Conservation (phyloP, 2,113 vertebrate genomes). For the Gasterosteus aculeatus region DNA sequence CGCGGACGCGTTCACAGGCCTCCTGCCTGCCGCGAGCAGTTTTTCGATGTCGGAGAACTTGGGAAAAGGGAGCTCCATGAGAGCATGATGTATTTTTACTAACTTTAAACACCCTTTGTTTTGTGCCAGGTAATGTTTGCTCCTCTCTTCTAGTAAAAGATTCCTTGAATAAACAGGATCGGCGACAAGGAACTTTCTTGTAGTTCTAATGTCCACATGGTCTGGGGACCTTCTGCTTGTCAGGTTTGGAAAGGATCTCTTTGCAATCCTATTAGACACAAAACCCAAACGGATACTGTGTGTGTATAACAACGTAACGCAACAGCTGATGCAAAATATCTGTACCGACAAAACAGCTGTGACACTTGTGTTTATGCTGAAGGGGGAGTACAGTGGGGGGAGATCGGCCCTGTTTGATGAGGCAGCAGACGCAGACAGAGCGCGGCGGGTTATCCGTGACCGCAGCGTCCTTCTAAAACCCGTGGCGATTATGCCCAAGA, state of each 20-base stretch:
- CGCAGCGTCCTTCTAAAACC: slow-evolving; percentile 67
- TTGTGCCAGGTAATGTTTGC: neutral
- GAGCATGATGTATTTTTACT: neutral
- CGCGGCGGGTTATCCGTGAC: slow-evolving; percentile 63
- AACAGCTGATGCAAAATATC: slow-evolving; percentile 27
- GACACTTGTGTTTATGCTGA: slow-evolving; percentile 47
- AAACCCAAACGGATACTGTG: neutral
- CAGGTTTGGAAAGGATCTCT: neutral
- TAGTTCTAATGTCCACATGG: too few relatives aligned
- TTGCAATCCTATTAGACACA: neutral
- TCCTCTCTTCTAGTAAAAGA: neutral
- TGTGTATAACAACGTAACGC: neutral
- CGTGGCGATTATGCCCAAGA: slow-evolving; percentile 68
- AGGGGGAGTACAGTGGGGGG: slow-evolving; percentile 15
- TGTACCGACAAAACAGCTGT: slow-evolving; percentile 35
- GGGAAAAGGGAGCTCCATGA: neutral
- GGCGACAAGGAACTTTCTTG: too few relatives aligned
- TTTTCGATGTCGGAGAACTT: slow-evolving; percentile 1
- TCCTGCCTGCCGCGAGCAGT: neutral
- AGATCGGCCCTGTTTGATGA: slow-evolving; percentile 48
- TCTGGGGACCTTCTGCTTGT: neutral
- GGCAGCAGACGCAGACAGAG: slow-evolving; percentile 45
- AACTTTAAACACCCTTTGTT: neutral
- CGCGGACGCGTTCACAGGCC: neutral
- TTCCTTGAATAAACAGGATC: too few relatives aligned